Conservation (phyloP, 1,140 invertebrate species). For the Daktulosphaira vitifoliae region DNA sequence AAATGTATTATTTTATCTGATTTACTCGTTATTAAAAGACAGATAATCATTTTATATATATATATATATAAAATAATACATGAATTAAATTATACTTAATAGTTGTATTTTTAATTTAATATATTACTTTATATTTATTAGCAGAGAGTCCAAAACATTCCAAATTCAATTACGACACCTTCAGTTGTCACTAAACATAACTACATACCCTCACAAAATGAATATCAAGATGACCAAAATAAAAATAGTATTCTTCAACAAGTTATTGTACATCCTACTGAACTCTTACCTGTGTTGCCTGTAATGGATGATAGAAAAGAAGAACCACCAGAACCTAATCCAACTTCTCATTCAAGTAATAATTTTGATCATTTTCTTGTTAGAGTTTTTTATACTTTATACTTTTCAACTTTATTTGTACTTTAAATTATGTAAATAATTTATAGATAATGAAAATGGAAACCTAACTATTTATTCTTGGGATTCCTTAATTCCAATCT, state of each 20-base stretch:
- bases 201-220: constrained; percentile 7
- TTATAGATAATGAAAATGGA: constrained; percentile 29
- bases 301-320: constrained; percentile 34
- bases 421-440: no score
- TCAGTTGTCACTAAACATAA: constrained; percentile 28
- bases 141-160: constrained; percentile 26
- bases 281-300: constrained; percentile 59
- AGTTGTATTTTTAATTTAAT: no score
- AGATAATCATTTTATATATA: no score
- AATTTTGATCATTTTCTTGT: background rate
- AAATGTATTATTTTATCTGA: no score
- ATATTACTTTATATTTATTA: no score
- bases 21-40: no score
- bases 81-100: no score
- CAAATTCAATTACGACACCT: constrained; percentile 4
- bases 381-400: no score
- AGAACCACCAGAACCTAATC: constrained; percentile 27
- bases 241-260: constrained; percentile 50
- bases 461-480: constrained; percentile 58
- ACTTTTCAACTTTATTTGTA: no score
- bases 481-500: constrained; percentile 71
- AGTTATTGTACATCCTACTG: constrained; percentile 63
- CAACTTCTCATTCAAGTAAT: background rate
- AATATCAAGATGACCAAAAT: constrained; percentile 21
- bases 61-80: no score